Percentiles rank a stretch among this genome's conserved stretches.
phyloP scores from a whole-genome alignment of 2,888 invertebrate genomes.

The Spisula solida region DNA sequence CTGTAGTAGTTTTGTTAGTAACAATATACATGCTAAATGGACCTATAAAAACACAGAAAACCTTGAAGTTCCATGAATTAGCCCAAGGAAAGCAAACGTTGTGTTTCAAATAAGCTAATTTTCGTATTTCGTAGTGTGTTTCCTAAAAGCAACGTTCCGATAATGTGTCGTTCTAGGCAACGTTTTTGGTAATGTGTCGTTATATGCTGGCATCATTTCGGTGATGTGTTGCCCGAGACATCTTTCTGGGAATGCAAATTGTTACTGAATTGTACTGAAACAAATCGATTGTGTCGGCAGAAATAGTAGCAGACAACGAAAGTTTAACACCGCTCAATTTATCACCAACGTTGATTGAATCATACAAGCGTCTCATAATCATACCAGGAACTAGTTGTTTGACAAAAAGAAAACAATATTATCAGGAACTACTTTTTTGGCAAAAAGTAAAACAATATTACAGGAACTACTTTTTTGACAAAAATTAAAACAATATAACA shows the following conservation, averaged over 20 bases:
- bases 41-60: too few relatives aligned
- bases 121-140: too few relatives aligned
- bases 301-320: background rate
- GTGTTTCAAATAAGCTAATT: too few relatives aligned
- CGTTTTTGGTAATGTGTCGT: too few relatives aligned
- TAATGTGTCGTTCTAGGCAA: too few relatives aligned
- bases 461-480: background rate
- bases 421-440: background rate
- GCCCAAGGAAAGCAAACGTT: too few relatives aligned
- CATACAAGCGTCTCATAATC: background rate
- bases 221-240: background rate
- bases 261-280: background rate
- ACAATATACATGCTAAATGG: too few relatives aligned
- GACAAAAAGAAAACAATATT: background rate
- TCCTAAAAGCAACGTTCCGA: too few relatives aligned
- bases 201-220: background rate
- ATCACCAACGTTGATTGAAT: slow-evolving; percentile 17
- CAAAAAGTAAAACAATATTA: background rate
- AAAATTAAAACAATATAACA: slow-evolving; percentile 1
- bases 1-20: too few relatives aligned
- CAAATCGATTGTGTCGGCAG: slow-evolving; percentile 18
- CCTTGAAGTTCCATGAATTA: too few relatives aligned
- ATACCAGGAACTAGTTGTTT: background rate
- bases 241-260: background rate
- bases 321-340: background rate